phyloP scores from a whole-genome alignment of 2,888 invertebrate species.

The Ectemnius cavifrons region DNA sequence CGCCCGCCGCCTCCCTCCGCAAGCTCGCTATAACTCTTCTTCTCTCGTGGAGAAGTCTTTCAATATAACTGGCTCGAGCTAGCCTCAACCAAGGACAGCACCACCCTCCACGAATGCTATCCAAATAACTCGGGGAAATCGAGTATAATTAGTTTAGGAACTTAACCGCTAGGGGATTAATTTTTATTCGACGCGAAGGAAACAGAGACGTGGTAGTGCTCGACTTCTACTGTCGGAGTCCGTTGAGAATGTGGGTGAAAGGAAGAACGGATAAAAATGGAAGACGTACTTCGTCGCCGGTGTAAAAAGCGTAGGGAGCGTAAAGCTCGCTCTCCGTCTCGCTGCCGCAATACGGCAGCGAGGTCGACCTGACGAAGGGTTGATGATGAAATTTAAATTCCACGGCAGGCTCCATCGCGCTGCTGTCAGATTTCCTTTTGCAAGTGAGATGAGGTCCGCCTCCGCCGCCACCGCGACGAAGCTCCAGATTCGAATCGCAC shows the following conservation, averaged over 20 bases:
- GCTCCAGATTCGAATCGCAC: constrained; percentile 82
- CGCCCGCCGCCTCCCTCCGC: too few relatives aligned
- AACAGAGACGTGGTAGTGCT: too few relatives aligned
- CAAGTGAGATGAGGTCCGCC: constrained; percentile 73
- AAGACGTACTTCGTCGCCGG: constrained; percentile 79
- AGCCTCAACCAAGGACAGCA: background rate
- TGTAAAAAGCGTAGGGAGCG: constrained; percentile 89
- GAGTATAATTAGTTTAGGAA: constrained; percentile 1
- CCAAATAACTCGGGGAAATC: background rate
- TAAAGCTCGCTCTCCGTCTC: constrained; percentile 92
- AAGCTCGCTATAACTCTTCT: too few relatives aligned
- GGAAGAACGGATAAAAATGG: background rate
- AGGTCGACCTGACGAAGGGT: constrained; percentile 82
- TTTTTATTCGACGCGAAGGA: background rate
- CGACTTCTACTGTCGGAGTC: too few relatives aligned
- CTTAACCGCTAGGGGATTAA: background rate
- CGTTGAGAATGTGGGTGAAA: too few relatives aligned
- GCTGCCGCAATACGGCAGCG: constrained; percentile 90
- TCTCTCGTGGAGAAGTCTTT: background rate
- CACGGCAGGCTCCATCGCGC: constrained; percentile 79
- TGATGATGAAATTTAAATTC: constrained; percentile 82
- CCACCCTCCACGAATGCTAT: background rate
- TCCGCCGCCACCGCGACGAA: constrained; percentile 76
- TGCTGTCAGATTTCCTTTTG: constrained; percentile 79
- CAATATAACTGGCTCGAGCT: background rate